Conservation (phyloP, 1,140 invertebrate species). For the Polyergus mexicanus region DNA sequence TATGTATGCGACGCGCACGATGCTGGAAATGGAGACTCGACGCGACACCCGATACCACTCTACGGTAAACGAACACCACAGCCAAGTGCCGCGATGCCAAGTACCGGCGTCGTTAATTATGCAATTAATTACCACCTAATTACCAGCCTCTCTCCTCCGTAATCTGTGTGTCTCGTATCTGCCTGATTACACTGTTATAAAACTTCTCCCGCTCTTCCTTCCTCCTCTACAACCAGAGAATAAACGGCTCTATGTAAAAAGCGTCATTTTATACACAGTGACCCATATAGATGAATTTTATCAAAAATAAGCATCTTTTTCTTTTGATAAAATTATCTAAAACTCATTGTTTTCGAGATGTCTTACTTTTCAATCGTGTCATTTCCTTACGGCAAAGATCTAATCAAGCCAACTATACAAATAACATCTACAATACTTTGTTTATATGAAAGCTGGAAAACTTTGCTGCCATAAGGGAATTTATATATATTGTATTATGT, state of each 20-base stretch:
- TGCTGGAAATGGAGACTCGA: constrained; percentile 31
- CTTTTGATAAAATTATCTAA: no score
- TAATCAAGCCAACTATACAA: no score
- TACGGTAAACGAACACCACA: background rate
- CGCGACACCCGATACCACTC: constrained; percentile 32
- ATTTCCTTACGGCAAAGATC: no score
- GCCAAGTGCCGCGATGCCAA: background rate
- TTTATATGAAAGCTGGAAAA: no score
- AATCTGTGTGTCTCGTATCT: background rate
- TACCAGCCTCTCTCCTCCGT: constrained; percentile 11
- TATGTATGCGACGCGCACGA: background rate
- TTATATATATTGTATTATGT: no score
- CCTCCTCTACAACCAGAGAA: background rate
- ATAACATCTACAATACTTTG: no score
- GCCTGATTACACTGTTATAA: background rate
- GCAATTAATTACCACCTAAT: constrained; percentile 62
- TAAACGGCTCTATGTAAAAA: background rate
- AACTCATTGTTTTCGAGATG: no score
- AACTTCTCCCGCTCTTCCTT: background rate
- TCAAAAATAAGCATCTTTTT: no score
- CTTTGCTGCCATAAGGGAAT: no score
- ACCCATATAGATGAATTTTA: no score
- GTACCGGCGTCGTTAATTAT: constrained; percentile 53
- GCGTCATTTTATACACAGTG: background rate
- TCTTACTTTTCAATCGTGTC: no score